Percentiles rank a stretch among this genome's conserved stretches.
phyloP scores from a whole-genome alignment of 2,113 vertebrate genomes.

The Pagrus major region DNA sequence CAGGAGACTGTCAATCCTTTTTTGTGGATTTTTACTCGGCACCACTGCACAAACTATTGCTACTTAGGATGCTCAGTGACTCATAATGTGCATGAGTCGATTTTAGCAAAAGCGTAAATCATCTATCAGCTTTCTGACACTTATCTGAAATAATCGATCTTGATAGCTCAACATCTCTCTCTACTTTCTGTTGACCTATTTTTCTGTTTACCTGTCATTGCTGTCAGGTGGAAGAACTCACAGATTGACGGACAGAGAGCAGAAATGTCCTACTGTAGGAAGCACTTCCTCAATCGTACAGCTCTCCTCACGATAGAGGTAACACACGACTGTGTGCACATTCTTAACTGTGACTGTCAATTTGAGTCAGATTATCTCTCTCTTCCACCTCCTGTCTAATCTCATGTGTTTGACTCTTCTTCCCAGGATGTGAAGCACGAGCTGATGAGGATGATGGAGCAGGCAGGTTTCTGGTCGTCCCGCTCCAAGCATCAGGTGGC shows the following conservation, averaged over 20 bases:
- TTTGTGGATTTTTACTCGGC: too few species aligned
- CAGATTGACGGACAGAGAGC: slow-evolving; percentile 86
- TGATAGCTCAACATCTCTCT: not conserved
- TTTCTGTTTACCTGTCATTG: not conserved
- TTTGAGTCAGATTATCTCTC: not conserved
- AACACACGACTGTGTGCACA: slow-evolving; percentile 4
- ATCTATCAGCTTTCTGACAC: too few species aligned
- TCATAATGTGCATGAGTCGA: too few species aligned
- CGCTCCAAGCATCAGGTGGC: slow-evolving; percentile 28
- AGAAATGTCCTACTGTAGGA: slow-evolving; percentile 91
- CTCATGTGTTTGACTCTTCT: not conserved
- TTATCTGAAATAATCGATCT: too few species aligned
- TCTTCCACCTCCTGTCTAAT: not conserved
- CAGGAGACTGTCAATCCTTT: too few species aligned
- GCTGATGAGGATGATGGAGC: slow-evolving; percentile 91
- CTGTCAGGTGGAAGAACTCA: slow-evolving; percentile 90
- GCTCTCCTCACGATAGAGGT: slow-evolving; percentile 95
- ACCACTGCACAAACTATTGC: too few species aligned
- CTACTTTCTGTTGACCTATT: not conserved
- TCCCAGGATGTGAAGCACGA: slow-evolving; percentile 93
- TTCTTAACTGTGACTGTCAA: not conserved
- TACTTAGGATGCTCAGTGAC: too few species aligned
- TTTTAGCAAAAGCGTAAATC: too few species aligned
- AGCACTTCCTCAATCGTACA: slow-evolving; percentile 93
- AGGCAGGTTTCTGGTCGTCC: slow-evolving; percentile 88